phyloP scores from a whole-genome alignment of 1,140 invertebrate genomes.

The Liolophura sinensis region DNA sequence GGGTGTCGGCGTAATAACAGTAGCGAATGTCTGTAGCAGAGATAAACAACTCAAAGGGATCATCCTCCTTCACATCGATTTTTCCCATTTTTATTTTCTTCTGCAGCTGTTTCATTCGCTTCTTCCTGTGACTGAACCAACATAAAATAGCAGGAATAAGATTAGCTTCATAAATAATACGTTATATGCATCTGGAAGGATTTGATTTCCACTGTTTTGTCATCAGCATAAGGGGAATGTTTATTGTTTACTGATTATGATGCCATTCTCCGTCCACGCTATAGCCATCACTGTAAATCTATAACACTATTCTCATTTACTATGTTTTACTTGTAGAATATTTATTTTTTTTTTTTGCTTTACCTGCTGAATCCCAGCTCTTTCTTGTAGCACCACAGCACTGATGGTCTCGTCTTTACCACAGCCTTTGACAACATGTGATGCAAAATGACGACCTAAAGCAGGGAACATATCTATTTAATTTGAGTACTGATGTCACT shows the following conservation, averaged over 20 bases:
- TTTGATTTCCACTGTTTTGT: no score
- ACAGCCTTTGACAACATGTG: conserved; percentile 95
- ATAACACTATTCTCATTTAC: no score
- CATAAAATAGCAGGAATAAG: conserved; percentile 1
- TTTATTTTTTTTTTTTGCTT: background rate
- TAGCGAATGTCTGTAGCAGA: conserved; percentile 96
- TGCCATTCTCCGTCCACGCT: no score
- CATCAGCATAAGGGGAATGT: no score
- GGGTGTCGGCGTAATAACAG: conserved; percentile 96
- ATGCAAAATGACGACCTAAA: conserved; percentile 90
- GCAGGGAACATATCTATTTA: background rate
- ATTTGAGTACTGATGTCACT: no score
- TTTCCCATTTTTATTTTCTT: conserved; percentile 89
- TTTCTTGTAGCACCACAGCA: conserved; percentile 99
- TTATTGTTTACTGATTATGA: no score
- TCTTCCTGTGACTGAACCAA: conserved; percentile 81
- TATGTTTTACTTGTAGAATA: no score
- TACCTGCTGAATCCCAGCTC: conserved; percentile 90
- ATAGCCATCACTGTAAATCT: no score
- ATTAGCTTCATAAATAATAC: no score
- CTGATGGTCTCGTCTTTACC: conserved; percentile 85
- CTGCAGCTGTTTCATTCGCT: conserved; percentile 83
- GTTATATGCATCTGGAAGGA: no score
- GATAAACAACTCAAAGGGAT: conserved; percentile 96
- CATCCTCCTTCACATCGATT: conserved; percentile 90